Percentiles rank a stretch among this genome's conserved stretches.
phyloP scores from a whole-genome alignment of 2,797 vertebrate genomes.

The Sebastes matsubarae region DNA sequence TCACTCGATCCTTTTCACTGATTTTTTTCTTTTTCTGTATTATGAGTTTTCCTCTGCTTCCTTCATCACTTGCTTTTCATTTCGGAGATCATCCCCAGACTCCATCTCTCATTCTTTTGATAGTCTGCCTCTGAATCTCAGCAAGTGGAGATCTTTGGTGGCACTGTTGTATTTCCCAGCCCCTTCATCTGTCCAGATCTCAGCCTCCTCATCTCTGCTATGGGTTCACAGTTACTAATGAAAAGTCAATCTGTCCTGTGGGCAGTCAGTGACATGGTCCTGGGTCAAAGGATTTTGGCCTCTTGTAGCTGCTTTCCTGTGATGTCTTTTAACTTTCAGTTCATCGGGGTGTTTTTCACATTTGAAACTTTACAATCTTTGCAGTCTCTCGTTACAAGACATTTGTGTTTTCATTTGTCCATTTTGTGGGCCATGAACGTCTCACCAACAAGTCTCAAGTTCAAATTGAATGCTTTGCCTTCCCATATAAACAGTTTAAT shows the following conservation, averaged over 20 bases:
- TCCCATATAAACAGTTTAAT: not conserved
- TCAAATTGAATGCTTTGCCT: not conserved
- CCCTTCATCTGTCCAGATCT: slow-evolving; percentile 43
- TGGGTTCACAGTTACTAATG: slow-evolving; percentile 83
- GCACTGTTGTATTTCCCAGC: slow-evolving; percentile 29
- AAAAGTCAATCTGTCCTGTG: slow-evolving; percentile 74
- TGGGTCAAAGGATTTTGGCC: slow-evolving; percentile 42
- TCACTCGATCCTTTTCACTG: slow-evolving; percentile 37
- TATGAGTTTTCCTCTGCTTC: slow-evolving; percentile 32
- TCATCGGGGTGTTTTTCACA: slow-evolving; percentile 10
- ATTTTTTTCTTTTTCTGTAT: slow-evolving; percentile 1
- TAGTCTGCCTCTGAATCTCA: slow-evolving; percentile 45
- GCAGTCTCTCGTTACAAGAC: slow-evolving; percentile 21
- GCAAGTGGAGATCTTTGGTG: slow-evolving; percentile 36
- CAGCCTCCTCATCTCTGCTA: slow-evolving; percentile 61
- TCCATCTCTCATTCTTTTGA: slow-evolving; percentile 34
- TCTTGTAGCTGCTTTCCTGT: slow-evolving; percentile 54
- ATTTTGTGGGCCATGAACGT: slow-evolving; percentile 58
- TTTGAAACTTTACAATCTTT: slow-evolving; percentile 26
- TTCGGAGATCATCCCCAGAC: slow-evolving; percentile 38
- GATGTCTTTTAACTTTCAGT: slow-evolving; percentile 42
- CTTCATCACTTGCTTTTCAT: slow-evolving; percentile 49
- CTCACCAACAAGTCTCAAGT: slow-evolving; percentile 29
- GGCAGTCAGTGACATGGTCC: slow-evolving; percentile 46
- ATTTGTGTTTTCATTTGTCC: slow-evolving; percentile 41